Evolutionary conservation across 1,140 invertebrate species (phyloP), one percentile per base, ranked within the genome.

Genomic region (Tribolium madens): DNA sequence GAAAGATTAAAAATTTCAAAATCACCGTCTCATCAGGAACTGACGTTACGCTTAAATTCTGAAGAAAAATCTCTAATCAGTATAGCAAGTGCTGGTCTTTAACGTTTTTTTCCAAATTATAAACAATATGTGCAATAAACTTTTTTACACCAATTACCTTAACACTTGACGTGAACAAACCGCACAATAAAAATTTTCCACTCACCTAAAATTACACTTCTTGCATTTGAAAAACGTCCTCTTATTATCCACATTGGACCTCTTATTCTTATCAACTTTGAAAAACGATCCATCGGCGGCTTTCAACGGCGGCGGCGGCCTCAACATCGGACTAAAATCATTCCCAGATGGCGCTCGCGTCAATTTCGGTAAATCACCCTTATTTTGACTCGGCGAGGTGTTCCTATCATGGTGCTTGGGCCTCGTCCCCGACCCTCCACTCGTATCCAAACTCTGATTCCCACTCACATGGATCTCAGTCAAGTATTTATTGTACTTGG

Each of bases 401-500:
- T 75, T 77, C 13, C 76, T 69, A 71, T 80, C 77, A 31, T 80
- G 68, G 53, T 83, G 76, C 14, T 74, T 82, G 1, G 83, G 84
- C 31, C 84, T 76, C 1, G 85, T 86, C 3, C 85, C 85, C 13
- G 80, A 83, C 17, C 85, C 85, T 15, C 85, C 85, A 48, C 84
- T 84, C 4, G 85, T 86, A 33, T 86, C 85, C 68, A 78, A 75
- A 13, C 77, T 79, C 21, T 84, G 83, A 33, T 83, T 80, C 13
- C 84, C 82, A 57, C 80, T 85, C 13, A 85, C 76, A n/a, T 81
- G 83, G 84, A 95, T 92, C 77, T 94, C 89, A 75, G 92, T 92
- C 15, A 96, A 90, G 83, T 95, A 95, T 86, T 93, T 93, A 84
- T 96, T 96, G 86, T 97, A 97, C 87, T 97, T 96, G 81, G 94